Evolutionary conservation across 2,797 vertebrate species (phyloP).

Genomic region (Semaprochilodus insignis): DNA sequence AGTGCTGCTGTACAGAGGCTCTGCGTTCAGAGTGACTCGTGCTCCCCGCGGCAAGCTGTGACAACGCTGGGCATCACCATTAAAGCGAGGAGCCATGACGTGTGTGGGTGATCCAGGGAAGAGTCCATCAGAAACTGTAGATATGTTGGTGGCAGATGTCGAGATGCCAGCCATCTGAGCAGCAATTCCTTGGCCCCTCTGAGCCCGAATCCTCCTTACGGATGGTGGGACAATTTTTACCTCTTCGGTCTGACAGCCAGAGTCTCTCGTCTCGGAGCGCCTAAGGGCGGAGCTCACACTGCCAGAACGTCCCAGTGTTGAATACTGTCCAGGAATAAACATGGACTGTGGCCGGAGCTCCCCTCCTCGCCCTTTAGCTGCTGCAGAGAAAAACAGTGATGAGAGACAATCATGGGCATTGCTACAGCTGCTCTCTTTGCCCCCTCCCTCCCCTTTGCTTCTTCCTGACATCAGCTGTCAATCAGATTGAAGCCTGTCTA

Average conservation of each 20-base stretch:
- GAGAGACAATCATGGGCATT: slow-evolving; percentile 45
- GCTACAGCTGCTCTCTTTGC: slow-evolving; percentile 28
- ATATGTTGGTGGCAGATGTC: slow-evolving; percentile 87
- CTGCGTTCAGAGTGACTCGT: slow-evolving; percentile 83
- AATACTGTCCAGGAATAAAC: slow-evolving; percentile 89
- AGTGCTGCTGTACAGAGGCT: slow-evolving; percentile 80
- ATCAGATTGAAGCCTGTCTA: slow-evolving; percentile 66
- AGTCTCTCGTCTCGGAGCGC: slow-evolving; percentile 87
- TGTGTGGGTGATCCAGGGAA: slow-evolving; percentile 75
- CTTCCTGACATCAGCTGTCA: slow-evolving; percentile 56
- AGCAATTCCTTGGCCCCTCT: slow-evolving; percentile 94
- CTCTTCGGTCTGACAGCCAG: slow-evolving; percentile 94
- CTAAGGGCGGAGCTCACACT: slow-evolving; percentile 77
- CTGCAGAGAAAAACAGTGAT: slow-evolving; percentile 62
- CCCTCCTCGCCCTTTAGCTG: slow-evolving; percentile 79
- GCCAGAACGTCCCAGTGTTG: slow-evolving; percentile 85
- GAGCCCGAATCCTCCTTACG: slow-evolving; percentile 92
- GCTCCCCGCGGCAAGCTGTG: slow-evolving; percentile 92
- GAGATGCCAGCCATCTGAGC: slow-evolving; percentile 93
- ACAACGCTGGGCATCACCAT: slow-evolving; percentile 83
- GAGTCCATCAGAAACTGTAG: slow-evolving; percentile 79
- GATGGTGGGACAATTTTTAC: slow-evolving; percentile 93
- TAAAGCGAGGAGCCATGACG: slow-evolving; percentile 78
- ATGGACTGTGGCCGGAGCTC: slow-evolving; percentile 86
- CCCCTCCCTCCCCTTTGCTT: slow-evolving; percentile 28